phyloP scores from a whole-genome alignment of 2,797 vertebrate genomes.

The Hirundo rustica region DNA sequence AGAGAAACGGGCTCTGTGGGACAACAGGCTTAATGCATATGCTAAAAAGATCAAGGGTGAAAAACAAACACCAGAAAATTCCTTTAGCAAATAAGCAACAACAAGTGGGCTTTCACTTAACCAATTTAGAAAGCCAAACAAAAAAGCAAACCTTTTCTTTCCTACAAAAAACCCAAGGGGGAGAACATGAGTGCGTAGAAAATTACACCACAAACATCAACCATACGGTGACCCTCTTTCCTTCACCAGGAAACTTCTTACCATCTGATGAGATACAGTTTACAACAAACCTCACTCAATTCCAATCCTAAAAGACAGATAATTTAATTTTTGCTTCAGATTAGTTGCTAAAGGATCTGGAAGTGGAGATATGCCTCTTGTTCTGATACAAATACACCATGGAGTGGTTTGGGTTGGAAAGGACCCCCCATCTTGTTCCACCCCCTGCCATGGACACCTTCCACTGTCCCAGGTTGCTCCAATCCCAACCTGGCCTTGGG shows the following conservation, averaged over 20 bases:
- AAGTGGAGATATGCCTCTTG: neutral
- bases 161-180: neutral
- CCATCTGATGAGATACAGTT: rapidly evolving
- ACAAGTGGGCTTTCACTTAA: neutral
- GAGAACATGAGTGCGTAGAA: rapidly evolving
- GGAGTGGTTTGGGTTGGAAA: neutral
- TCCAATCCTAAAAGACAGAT: neutral
- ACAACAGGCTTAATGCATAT: neutral
- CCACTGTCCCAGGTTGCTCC: neutral
- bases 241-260: neutral
- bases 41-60: neutral
- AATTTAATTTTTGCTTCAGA: neutral
- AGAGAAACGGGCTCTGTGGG: neutral
- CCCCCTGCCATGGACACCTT: neutral
- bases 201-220: neutral
- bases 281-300: neutral
- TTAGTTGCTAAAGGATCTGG: neutral
- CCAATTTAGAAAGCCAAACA: neutral
- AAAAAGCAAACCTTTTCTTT: neutral
- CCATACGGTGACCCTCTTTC: rapidly evolving
- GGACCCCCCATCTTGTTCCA: neutral
- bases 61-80: neutral
- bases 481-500: neutral
- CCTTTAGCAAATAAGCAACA: neutral
- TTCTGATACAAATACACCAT: neutral